These are phyloP conservation scores for Tipula helvola DNA, from an alignment of 2,888 invertebrate genomes.

Conservation along the genomic window DNA sequence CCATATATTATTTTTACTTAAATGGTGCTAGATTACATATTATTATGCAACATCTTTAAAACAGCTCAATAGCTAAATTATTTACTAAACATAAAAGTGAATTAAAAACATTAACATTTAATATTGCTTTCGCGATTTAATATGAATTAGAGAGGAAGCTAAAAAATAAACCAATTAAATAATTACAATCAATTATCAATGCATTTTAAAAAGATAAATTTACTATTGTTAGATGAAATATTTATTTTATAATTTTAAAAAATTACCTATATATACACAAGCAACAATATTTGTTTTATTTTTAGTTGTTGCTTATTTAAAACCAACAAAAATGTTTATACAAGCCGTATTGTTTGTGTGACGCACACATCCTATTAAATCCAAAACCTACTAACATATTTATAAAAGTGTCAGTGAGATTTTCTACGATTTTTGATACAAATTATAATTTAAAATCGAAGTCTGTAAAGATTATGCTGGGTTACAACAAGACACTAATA, in stretches of 20 bases:
- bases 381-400: too few species aligned
- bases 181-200: background rate
- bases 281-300: background rate
- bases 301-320: background rate
- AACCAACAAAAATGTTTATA: too few species aligned
- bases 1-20: background rate
- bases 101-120: background rate
- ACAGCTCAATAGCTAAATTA: background rate
- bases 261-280: background rate
- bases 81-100: background rate
- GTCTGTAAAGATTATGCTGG: too few species aligned
- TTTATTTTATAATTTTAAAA: background rate
- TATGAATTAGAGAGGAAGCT: background rate
- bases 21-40: background rate
- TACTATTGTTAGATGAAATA: background rate
- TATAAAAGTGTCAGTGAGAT: too few species aligned
- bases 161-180: background rate
- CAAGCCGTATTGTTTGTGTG: too few species aligned
- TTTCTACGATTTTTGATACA: too few species aligned
- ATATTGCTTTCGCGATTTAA: background rate
- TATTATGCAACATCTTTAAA: background rate
- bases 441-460: too few species aligned
- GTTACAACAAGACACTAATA: too few species aligned
- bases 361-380: too few species aligned
- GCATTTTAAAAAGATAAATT: background rate